Conservation (phyloP, 2,113 vertebrate genomes). For the Semicossyphus pulcher region DNA sequence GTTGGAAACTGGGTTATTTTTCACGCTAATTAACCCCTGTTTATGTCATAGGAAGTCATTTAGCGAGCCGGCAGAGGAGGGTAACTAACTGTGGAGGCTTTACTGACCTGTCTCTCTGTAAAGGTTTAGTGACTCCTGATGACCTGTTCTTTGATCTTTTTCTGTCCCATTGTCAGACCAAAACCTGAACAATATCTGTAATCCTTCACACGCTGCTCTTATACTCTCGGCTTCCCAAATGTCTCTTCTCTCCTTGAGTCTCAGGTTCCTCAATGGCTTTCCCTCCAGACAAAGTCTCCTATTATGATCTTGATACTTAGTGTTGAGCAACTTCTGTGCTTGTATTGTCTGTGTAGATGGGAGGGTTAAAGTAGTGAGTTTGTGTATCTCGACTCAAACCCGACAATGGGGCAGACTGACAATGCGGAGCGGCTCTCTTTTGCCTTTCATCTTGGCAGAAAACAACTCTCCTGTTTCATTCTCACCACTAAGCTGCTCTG, state of each 20-base stretch:
- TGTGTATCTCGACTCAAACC: constrained; percentile 64
- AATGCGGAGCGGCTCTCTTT: constrained; percentile 73
- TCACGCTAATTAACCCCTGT: constrained; percentile 39
- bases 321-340: constrained; percentile 68
- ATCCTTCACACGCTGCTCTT: constrained; percentile 76
- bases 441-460: constrained; percentile 73
- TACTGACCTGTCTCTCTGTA: constrained; percentile 31
- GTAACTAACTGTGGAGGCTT: constrained; percentile 13
- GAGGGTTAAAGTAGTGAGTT: constrained; percentile 72
- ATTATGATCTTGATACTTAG: constrained; percentile 78
- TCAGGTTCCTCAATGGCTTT: constrained; percentile 72
- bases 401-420: constrained; percentile 71
- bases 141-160: constrained; percentile 66
- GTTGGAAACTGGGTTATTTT: constrained; percentile 54
- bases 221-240: constrained; percentile 68
- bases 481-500: constrained; percentile 64
- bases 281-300: constrained; percentile 65
- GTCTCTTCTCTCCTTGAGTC: constrained; percentile 63
- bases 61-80: constrained; percentile 10
- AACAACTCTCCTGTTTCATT: constrained; percentile 78
- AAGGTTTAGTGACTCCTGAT: constrained; percentile 43
- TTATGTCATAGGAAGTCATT: constrained; percentile 40
- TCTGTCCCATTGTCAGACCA: constrained; percentile 60
- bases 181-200: constrained; percentile 64
- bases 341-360: constrained; percentile 73